Conservation (phyloP, 2,113 vertebrate species). For the Pitta sordida region DNA sequence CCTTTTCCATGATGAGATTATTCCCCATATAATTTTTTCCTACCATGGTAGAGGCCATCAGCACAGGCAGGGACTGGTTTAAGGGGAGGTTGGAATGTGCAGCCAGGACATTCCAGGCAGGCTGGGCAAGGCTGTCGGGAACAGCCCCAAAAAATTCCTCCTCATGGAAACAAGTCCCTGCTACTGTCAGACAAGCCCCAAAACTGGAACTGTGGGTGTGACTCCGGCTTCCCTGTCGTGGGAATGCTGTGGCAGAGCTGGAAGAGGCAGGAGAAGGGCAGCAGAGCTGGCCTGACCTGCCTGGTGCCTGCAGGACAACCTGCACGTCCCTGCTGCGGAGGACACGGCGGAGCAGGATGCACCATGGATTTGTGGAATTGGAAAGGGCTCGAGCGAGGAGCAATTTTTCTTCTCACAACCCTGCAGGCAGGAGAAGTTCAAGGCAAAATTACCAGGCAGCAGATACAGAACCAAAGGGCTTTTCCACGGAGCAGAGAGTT, state of each 20-base stretch:
- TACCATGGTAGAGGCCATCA: neutral
- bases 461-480: neutral
- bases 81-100: neutral
- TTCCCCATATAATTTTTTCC: neutral
- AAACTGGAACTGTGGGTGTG: neutral
- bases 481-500: neutral
- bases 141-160: neutral
- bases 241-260: neutral
- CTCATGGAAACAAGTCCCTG: neutral
- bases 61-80: neutral
- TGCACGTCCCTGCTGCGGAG: neutral
- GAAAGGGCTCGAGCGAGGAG: neutral
- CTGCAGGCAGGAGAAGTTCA: constrained; percentile 47
- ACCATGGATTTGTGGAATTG: neutral
- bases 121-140: neutral
- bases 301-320: neutral
- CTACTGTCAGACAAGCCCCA: neutral
- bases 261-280: neutral
- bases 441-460: constrained; percentile 2
- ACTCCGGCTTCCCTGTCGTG: accelerated
- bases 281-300: neutral
- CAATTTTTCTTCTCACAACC: constrained; percentile 31
- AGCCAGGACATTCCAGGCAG: neutral
- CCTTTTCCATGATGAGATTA: neutral
- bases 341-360: neutral